Evolutionary conservation across 2,113 vertebrate species (phyloP).

Genomic region (Gorsachius goisagi): DNA sequence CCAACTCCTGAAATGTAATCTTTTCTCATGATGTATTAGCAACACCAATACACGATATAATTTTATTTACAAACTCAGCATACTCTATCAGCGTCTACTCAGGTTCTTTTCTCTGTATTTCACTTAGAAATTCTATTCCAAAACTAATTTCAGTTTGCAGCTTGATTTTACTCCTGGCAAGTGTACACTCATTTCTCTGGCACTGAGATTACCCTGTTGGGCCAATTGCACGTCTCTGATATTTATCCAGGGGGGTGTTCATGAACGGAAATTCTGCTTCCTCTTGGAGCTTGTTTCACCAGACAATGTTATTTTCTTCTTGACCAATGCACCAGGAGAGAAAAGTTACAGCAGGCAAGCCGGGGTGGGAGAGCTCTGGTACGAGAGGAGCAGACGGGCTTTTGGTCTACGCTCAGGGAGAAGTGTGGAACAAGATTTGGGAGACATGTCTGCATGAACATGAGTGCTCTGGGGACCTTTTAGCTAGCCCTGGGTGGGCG

Average conservation of each 20-base stretch:
- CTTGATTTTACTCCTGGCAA: background rate
- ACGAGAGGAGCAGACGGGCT: fast-evolving
- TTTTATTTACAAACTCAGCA: background rate
- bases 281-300: background rate
- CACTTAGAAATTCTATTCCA: background rate
- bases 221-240: background rate
- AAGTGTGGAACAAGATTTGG: background rate
- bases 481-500: too few species aligned
- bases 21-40: background rate
- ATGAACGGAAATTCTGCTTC: background rate
- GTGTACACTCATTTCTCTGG: background rate
- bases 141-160: background rate
- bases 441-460: background rate
- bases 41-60: background rate
- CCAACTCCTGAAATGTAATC: background rate
- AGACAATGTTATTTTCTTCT: background rate
- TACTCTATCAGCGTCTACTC: background rate
- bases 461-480: background rate
- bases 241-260: background rate
- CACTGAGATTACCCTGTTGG: background rate
- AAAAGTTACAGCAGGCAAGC: background rate
- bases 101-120: background rate
- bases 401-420: background rate
- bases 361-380: background rate
- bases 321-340: background rate